These are phyloP conservation scores for Tineola bisselliella DNA, from an alignment of 2,888 invertebrate species.

Conservation along the genomic window DNA sequence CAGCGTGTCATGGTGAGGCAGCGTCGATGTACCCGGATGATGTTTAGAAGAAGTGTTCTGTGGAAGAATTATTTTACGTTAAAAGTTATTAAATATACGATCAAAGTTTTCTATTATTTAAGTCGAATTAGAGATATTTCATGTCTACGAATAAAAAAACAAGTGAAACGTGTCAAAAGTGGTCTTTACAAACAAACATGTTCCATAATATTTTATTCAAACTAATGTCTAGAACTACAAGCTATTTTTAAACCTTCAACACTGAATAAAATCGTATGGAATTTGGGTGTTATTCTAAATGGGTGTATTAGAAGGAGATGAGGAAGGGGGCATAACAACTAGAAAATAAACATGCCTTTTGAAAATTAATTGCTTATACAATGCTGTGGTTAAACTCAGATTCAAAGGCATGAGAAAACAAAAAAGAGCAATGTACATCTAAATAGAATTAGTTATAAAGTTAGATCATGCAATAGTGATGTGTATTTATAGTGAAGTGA, in stretches of 20 bases:
- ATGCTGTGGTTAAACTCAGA: neutral
- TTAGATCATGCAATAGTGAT: neutral
- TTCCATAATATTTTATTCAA: neutral
- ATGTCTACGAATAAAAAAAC: neutral
- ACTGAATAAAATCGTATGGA: neutral
- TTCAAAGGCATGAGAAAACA: neutral
- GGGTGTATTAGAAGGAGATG: slow-evolving; percentile 40
- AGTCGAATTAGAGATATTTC: neutral
- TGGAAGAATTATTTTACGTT: slow-evolving; percentile 20
- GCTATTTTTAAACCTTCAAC: neutral
- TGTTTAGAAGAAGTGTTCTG: slow-evolving; percentile 91
- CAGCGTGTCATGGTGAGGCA: slow-evolving; percentile 72
- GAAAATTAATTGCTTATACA: neutral
- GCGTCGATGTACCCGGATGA: slow-evolving; percentile 73
- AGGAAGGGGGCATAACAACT: slow-evolving; percentile 32
- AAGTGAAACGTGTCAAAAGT: neutral
- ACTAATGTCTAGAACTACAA: neutral
- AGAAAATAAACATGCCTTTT: neutral
- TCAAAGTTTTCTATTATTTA: neutral
- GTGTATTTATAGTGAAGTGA: neutral
- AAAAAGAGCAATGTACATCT: neutral
- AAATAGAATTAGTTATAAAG: neutral
- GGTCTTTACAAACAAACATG: neutral
- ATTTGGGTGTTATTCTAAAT: neutral
- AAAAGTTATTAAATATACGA: too few species aligned